Evolutionary conservation across 2,888 invertebrate genomes (phyloP), one percentile per base, ranked within the genome.

Genomic region (Drosophila atripex): DNA sequence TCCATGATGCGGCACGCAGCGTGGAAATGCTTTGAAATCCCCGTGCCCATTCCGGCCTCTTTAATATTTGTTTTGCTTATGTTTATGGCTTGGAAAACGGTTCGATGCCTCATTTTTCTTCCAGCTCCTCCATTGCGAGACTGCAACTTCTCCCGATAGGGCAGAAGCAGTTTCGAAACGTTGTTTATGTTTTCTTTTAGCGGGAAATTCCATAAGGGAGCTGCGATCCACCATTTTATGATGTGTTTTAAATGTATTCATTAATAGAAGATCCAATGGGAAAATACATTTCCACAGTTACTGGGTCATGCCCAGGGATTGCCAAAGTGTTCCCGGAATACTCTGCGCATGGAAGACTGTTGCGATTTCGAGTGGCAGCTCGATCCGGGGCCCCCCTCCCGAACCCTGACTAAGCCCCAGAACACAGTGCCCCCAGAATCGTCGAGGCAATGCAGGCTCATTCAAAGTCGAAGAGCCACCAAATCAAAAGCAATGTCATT

Each of bases 241-340:
- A 87, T 85, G 83, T 78, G 87, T 73, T 83, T 83, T 77, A 86
- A 86, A 88, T 83, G 88, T 72, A 75, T 77, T 69, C 71, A 79
- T 83, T 83, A 86, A 83, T 68, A 86, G 70, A 55, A 66, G 70
- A 75, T 88, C 79, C 80, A 83, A 73, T 83, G 73, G 72, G 86
- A 71, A 79, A 69, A 83, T 79, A 79, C 71, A 86, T 87, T 77
- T 57, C 14, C 25, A 38, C 39, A 79, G 68, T 71, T 64, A 84
- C 76, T 79, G 58, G 84, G 84, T 80, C 79, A 75, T 68, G 14
- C 32, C 32, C 32, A 2, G 7, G n/a, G 35, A 35, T 32, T 12
- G n/a, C 32, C 32, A 4, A 12, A 61, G 58, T 59, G 47, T 59
- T 32, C 12, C 39, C 7, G n/a, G 45, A 28, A 23, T 25, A 7